Evolutionary conservation across 2,113 vertebrate species (phyloP).

Genomic region (Hirundichthys speculiger): DNA sequence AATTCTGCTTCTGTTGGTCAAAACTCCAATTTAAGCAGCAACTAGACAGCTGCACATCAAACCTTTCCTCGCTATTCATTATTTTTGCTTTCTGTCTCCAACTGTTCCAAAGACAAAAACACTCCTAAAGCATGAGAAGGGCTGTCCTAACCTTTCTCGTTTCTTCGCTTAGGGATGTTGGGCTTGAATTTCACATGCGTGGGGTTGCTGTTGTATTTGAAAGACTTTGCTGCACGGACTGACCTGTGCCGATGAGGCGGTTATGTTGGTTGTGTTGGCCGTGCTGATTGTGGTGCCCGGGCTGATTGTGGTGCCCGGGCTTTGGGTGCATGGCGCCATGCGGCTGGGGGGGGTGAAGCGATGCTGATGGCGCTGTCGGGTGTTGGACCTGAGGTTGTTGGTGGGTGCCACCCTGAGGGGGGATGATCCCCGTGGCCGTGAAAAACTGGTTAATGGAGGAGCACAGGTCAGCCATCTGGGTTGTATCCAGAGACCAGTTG

Average conservation of each 20-base stretch:
- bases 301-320: slow-evolving; percentile 77
- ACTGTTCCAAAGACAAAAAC: not conserved
- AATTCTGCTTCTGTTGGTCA: too few species aligned
- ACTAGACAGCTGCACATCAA: not conserved
- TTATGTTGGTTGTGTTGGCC: slow-evolving; percentile 78
- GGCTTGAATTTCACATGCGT: too few species aligned
- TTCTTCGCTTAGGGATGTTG: not conserved
- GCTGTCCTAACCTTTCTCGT: not conserved
- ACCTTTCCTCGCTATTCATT: not conserved
- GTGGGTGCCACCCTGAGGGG: slow-evolving; percentile 81
- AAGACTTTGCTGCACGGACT: not conserved
- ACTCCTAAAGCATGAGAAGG: not conserved
- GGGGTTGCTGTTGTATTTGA: not conserved
- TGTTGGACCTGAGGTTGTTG: slow-evolving; percentile 80
- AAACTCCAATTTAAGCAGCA: too few species aligned
- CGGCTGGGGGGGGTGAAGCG: slow-evolving; percentile 66
- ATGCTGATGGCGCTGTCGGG: slow-evolving; percentile 68
- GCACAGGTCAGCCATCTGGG: slow-evolving; percentile 88
- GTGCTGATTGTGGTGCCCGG: slow-evolving; percentile 77
- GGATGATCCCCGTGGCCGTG: slow-evolving; percentile 87
- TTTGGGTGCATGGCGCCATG: slow-evolving; percentile 84
- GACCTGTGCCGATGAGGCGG: slow-evolving; percentile 83
- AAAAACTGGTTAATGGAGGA: slow-evolving; percentile 91
- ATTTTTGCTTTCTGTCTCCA: not conserved
- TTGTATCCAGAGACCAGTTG: slow-evolving; percentile 88